These are phyloP conservation scores for Noctua janthina DNA, from an alignment of 2,888 invertebrate species.

Conservation along the genomic window DNA sequence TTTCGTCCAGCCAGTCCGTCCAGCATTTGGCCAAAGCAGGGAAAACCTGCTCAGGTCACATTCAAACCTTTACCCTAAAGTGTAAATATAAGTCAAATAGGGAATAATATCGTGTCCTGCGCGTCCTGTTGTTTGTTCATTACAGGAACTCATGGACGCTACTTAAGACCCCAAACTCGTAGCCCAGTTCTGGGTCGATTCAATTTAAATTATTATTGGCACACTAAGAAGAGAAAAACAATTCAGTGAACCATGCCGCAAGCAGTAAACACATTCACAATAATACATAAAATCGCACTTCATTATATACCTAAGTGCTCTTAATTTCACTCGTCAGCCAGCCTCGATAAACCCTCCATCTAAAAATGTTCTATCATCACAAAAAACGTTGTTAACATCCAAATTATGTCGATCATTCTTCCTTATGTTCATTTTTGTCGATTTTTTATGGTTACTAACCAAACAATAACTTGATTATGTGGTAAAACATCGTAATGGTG, in stretches of 20 bases:
- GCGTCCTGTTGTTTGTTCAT: neutral
- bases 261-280: constrained; percentile 22
- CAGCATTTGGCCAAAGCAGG: too few relatives aligned
- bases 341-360: constrained; percentile 36
- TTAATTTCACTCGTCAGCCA: constrained; percentile 23
- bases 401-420: constrained; percentile 51
- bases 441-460: constrained; percentile 53
- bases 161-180: neutral
- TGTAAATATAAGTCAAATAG: neutral
- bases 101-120: neutral
- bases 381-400: constrained; percentile 49
- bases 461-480: constrained; percentile 64
- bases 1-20: too few relatives aligned
- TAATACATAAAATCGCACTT: constrained; percentile 31
- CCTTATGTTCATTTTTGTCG: constrained; percentile 27
- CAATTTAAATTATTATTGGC: neutral
- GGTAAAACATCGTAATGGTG: constrained; percentile 55
- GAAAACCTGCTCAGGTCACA: neutral
- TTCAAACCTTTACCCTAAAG: neutral
- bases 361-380: constrained; percentile 50
- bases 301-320: constrained; percentile 25
- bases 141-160: neutral
- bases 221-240: neutral
- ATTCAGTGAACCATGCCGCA: neutral
- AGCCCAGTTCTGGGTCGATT: neutral